phyloP scores from a whole-genome alignment of 2,797 vertebrate genomes.

The Brachymystax lenok region DNA sequence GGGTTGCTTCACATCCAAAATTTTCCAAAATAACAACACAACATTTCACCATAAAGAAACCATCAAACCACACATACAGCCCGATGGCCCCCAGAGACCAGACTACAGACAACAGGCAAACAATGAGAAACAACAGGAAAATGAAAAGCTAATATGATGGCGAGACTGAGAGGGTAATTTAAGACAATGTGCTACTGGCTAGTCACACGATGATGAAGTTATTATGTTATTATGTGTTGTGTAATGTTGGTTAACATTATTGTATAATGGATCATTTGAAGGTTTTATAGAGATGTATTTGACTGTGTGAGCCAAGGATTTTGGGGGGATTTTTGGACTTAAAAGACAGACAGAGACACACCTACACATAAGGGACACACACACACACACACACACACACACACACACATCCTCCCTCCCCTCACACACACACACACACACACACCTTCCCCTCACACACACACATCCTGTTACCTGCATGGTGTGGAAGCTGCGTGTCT shows the following conservation, averaged over 20 bases:
- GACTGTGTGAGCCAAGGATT: background rate
- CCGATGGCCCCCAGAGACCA: conserved; percentile 44
- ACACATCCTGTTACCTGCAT: conserved; percentile 75
- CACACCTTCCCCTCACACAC: background rate
- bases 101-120: conserved; percentile 29
- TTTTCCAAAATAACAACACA: conserved; percentile 13
- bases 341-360: conserved; percentile 22
- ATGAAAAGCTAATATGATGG: conserved; percentile 61
- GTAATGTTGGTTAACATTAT: conserved; percentile 10
- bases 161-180: conserved; percentile 32
- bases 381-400: conserved; percentile 3
- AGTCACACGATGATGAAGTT: conserved; percentile 1
- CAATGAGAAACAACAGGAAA: conserved; percentile 48
- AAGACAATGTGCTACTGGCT: conserved; percentile 25
- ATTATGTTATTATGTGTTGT: background rate
- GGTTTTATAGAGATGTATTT: conserved; percentile 4
- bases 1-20: conserved; percentile 54
- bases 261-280: conserved; percentile 13
- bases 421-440: background rate
- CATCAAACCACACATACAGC: conserved; percentile 53
- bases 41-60: conserved; percentile 50
- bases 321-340: conserved; percentile 10
- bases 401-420: background rate
- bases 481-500: conserved; percentile 71
- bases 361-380: background rate